These are phyloP conservation scores for Tetramorium simillimum DNA, from an alignment of 1,140 invertebrate species.

Conservation along the genomic window DNA sequence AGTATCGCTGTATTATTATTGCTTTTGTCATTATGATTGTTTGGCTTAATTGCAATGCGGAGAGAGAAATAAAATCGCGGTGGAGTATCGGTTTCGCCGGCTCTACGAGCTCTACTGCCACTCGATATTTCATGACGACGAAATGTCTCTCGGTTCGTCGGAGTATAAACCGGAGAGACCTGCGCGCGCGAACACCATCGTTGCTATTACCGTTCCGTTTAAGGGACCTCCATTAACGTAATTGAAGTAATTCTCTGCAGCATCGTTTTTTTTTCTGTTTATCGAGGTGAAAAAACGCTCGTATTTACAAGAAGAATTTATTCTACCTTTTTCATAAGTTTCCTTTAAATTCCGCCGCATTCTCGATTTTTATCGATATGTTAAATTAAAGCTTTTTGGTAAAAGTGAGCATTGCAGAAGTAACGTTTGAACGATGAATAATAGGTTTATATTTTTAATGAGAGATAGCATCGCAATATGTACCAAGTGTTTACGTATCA, in stretches of 20 bases:
- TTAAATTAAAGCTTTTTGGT: not conserved
- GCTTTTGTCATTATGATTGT: slow-evolving; percentile 43
- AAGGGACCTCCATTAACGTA: not conserved
- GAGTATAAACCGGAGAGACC: not conserved
- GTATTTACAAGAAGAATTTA: not conserved
- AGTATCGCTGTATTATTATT: slow-evolving; percentile 2
- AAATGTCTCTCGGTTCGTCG: not conserved
- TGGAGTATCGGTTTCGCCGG: not conserved
- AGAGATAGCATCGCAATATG: not conserved
- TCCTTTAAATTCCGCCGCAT: not conserved
- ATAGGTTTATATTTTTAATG: not conserved
- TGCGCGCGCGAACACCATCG: not conserved
- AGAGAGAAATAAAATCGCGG: slow-evolving; percentile 15
- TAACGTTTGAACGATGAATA: not conserved
- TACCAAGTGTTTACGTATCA: not conserved
- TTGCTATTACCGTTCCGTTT: not conserved
- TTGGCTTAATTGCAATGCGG: slow-evolving; percentile 16
- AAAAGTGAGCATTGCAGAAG: not conserved
- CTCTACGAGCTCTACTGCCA: not conserved
- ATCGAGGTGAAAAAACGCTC: not conserved
- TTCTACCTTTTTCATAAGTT: not conserved
- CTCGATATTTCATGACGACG: not conserved
- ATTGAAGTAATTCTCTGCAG: not conserved
- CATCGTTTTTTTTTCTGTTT: not conserved
- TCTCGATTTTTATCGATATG: not conserved